A percentile compares a stretch with the other conserved stretches of the same genome.
Evolutionary conservation across 2,113 vertebrate species (phyloP).

Genomic region (Chloebia gouldiae): DNA sequence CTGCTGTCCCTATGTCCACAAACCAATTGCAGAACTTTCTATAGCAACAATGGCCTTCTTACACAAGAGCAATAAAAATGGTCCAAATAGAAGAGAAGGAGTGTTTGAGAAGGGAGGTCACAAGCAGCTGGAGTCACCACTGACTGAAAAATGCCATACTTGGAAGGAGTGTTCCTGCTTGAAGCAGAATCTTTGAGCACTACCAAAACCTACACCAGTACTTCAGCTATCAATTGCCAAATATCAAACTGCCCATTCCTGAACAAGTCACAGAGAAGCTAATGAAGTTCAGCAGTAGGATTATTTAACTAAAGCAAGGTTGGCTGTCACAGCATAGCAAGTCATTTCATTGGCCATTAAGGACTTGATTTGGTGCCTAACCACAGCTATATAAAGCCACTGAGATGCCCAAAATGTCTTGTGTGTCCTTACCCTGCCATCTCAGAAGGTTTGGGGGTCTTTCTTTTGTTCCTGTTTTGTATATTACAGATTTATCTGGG

Average conservation of each 20-base stretch:
- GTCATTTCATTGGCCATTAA: not conserved
- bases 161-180: not conserved
- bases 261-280: not conserved
- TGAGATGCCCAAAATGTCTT: not conserved
- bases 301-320: not conserved
- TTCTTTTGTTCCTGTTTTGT: not conserved
- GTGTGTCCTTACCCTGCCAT: not conserved
- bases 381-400: not conserved
- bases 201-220: accelerated
- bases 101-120: not conserved
- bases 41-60: not conserved
- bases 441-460: not conserved
- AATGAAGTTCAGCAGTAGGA: not conserved
- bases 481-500: not conserved
- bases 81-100: not conserved
- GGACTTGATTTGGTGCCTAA: accelerated
- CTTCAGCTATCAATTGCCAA: not conserved
- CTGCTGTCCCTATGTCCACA: not conserved
- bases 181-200: not conserved
- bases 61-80: not conserved
- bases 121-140: not conserved
- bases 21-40: not conserved
- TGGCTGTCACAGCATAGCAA: not conserved
- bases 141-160: not conserved
- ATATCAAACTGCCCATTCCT: not conserved